phyloP scores from a whole-genome alignment of 2,113 vertebrate genomes.

The Ciconia boyciana region DNA sequence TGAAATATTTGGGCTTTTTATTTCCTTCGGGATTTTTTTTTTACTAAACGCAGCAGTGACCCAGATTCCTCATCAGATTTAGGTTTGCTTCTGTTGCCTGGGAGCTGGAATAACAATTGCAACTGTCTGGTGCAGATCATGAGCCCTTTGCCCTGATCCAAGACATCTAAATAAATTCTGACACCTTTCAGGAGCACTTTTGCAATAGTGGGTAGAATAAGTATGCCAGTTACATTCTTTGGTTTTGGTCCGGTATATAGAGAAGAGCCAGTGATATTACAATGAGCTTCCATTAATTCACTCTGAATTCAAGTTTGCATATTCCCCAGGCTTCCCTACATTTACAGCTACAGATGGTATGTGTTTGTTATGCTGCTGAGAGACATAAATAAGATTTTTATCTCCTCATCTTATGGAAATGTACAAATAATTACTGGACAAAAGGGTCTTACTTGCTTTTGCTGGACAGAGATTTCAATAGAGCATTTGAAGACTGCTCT shows the following conservation, averaged over 20 bases:
- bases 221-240: not conserved
- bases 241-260: accelerated
- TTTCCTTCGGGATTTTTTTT: not conserved
- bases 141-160: not conserved
- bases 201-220: not conserved
- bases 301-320: not conserved
- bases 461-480: not conserved
- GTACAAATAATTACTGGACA: not conserved
- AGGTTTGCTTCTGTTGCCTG: not conserved
- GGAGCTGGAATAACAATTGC: not conserved
- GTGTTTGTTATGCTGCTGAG: not conserved
- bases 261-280: not conserved
- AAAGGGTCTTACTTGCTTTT: not conserved
- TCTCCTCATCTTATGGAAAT: not conserved
- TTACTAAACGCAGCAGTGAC: conserved; percentile 6
- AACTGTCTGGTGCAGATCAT: not conserved
- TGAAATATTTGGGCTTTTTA: not conserved
- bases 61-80: conserved; percentile 38
- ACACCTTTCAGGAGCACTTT: not conserved
- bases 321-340: not conserved
- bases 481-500: not conserved
- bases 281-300: not conserved
- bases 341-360: not conserved
- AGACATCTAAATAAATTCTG: not conserved
- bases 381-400: not conserved